phyloP scores from a whole-genome alignment of 2,888 invertebrate species.

The Allophyes oxyacanthae region DNA sequence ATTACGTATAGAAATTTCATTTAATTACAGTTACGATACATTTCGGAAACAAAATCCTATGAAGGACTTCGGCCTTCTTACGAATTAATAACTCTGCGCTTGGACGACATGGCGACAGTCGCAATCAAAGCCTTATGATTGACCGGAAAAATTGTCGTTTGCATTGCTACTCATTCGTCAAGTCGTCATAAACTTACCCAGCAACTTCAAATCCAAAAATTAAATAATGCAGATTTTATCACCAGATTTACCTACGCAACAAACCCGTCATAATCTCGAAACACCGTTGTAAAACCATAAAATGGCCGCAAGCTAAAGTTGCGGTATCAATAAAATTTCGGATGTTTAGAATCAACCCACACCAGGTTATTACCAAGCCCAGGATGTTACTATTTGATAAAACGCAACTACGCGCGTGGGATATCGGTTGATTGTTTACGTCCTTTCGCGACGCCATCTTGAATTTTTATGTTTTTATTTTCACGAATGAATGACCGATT shows the following conservation, averaged over 20 bases:
- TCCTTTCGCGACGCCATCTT: slow-evolving; percentile 66
- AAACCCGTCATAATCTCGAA: slow-evolving; percentile 29
- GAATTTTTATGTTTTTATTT: slow-evolving; percentile 67
- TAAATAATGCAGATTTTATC: slow-evolving; percentile 5
- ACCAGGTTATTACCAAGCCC: slow-evolving; percentile 53
- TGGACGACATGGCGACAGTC: too few species aligned
- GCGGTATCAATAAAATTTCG: slow-evolving; percentile 59
- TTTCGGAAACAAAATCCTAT: too few species aligned
- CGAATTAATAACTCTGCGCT: too few species aligned
- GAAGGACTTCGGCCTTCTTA: too few species aligned
- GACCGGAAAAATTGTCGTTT: too few species aligned
- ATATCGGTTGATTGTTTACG: slow-evolving; percentile 71
- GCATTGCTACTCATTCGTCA: background rate
- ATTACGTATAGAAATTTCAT: too few species aligned
- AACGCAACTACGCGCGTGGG: slow-evolving; percentile 71
- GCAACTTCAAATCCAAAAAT: background rate
- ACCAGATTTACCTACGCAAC: slow-evolving; percentile 17
- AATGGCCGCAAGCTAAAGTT: slow-evolving; percentile 28
- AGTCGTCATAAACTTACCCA: background rate
- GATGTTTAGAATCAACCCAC: slow-evolving; percentile 65
- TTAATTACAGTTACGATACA: too few species aligned
- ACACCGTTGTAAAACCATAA: slow-evolving; percentile 38
- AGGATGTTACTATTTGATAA: slow-evolving; percentile 73
- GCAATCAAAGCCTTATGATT: too few species aligned
- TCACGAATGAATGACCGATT: slow-evolving; percentile 63